Percentiles rank a stretch among this genome's conserved stretches.
These are phyloP conservation scores for Tamias sibiricus DNA, from an alignment of 2,113 vertebrate genomes.

Conservation along the genomic window DNA sequence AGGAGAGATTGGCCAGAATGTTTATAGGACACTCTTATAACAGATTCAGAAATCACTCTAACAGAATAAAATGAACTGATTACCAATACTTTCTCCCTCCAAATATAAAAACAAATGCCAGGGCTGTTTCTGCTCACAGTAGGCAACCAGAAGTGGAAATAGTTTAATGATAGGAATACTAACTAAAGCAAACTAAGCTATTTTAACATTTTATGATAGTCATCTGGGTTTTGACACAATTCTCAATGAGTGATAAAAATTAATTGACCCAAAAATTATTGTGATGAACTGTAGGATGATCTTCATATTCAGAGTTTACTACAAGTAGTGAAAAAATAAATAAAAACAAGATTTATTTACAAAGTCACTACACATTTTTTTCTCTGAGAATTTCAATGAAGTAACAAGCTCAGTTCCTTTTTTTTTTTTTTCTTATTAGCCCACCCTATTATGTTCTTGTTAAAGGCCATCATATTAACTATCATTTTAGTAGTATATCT, in stretches of 20 bases:
- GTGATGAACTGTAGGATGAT: background rate
- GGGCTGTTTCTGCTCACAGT: background rate
- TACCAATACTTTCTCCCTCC: background rate
- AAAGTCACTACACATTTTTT: background rate
- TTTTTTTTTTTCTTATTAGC: background rate
- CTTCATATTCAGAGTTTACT: slow-evolving; percentile 4
- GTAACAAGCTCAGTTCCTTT: background rate
- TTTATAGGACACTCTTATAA: slow-evolving; percentile 1
- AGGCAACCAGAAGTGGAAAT: background rate
- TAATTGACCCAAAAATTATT: background rate
- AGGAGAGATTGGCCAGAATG: background rate
- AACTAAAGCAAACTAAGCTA: background rate
- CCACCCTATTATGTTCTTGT: background rate
- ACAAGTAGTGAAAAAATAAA: background rate
- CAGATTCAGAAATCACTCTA: background rate
- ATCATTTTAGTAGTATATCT: background rate
- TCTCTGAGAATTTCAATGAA: background rate
- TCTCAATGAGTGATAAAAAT: background rate
- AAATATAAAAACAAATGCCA: background rate
- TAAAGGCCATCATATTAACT: background rate
- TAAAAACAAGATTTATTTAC: background rate
- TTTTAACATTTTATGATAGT: background rate
- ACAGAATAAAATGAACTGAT: background rate
- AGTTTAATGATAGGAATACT: background rate
- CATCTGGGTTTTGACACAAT: background rate